phyloP scores from a whole-genome alignment of 2,888 invertebrate species.

The Cephus runcator region DNA sequence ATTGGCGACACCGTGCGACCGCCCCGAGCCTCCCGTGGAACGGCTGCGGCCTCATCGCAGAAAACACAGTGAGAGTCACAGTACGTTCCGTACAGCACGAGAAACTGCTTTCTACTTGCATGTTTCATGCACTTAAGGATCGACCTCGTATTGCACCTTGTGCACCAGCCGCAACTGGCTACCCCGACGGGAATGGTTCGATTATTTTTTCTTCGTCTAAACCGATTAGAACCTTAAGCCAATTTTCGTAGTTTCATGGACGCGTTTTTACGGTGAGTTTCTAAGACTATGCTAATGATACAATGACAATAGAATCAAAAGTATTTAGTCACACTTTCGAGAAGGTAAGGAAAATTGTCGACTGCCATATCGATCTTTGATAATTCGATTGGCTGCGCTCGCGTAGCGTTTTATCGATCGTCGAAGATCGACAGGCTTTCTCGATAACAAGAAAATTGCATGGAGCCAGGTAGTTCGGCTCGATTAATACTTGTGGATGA shows the following conservation, averaged over 20 bases:
- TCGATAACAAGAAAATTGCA: constrained; percentile 10
- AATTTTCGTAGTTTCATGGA: background rate
- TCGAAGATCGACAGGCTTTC: background rate
- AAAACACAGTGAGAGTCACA: background rate
- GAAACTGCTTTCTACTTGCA: constrained; percentile 3
- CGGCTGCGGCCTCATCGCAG: background rate
- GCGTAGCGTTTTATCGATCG: background rate
- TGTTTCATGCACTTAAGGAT: background rate
- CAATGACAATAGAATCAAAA: background rate
- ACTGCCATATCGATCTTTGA: background rate
- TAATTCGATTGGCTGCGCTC: background rate
- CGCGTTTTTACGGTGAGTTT: background rate
- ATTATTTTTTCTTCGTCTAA: background rate
- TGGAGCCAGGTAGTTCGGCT: background rate
- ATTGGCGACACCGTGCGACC: constrained; percentile 16
- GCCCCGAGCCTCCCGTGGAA: background rate
- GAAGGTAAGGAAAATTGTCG: background rate
- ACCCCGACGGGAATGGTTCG: background rate
- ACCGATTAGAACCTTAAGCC: too few relatives aligned
- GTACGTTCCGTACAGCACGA: constrained; percentile 1
- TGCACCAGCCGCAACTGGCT: background rate
- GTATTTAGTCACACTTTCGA: background rate
- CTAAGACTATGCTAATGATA: background rate
- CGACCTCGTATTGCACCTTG: background rate
- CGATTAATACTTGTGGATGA: background rate